Evolutionary conservation across 2,113 vertebrate genomes (phyloP).

Genomic region (Cepphus grylle): DNA sequence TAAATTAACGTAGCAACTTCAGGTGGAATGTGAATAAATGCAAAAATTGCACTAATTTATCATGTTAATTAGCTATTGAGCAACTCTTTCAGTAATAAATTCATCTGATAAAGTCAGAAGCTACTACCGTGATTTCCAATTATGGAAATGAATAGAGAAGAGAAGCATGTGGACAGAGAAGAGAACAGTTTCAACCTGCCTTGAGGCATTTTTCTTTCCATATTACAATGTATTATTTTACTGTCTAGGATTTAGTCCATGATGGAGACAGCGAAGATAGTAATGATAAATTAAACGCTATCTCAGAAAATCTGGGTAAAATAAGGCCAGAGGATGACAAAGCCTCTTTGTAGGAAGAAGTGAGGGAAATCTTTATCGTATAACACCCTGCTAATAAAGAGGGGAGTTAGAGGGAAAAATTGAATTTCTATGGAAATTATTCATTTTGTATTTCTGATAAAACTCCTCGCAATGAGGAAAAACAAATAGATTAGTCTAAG

Average conservation of each 20-base stretch:
- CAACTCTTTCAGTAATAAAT: neutral
- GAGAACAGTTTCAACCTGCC: neutral
- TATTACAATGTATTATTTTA: neutral
- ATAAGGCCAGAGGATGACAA: neutral
- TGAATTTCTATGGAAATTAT: neutral
- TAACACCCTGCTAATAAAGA: neutral
- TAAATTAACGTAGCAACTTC: neutral
- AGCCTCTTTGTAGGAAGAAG: neutral
- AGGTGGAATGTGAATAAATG: neutral
- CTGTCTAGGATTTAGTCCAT: neutral
- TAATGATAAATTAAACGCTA: neutral
- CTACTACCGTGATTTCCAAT: neutral
- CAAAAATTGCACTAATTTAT: constrained; percentile 10
- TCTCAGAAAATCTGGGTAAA: neutral
- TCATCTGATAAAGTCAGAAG: neutral
- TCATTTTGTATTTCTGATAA: neutral
- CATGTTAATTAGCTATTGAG: constrained; percentile 22
- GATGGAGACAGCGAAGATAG: neutral
- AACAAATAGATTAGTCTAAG: neutral
- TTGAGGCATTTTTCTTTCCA: neutral
- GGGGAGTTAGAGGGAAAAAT: neutral
- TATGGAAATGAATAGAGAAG: constrained; percentile 9
- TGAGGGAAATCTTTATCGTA: neutral
- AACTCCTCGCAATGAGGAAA: neutral
- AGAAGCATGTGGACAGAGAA: neutral